These are phyloP conservation scores for Cuniculus paca DNA, from an alignment of 2,797 vertebrate species.

Conservation along the genomic window DNA sequence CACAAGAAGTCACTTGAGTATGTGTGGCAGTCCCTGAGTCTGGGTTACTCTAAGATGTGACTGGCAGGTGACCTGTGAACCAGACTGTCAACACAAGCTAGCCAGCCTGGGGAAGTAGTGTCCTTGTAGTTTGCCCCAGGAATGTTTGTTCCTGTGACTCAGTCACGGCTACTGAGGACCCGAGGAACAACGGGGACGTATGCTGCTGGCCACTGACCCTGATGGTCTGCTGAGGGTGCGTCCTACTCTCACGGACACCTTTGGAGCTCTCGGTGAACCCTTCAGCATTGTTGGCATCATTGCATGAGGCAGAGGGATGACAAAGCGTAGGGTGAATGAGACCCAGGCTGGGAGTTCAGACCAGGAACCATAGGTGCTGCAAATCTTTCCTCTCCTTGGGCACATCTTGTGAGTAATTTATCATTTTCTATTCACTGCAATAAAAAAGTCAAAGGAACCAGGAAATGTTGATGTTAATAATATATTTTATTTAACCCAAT, in stretches of 20 bases:
- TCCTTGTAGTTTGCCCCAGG: neutral
- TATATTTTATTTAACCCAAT: neutral
- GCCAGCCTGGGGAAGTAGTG: neutral
- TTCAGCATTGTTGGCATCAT: fast-evolving
- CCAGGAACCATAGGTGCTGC: fast-evolving
- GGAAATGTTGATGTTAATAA: neutral
- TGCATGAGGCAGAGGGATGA: fast-evolving
- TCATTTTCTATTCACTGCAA: neutral
- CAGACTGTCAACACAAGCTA: neutral
- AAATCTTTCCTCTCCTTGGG: neutral
- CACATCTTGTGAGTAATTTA: neutral
- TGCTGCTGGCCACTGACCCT: constrained; percentile 59
- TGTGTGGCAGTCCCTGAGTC: neutral
- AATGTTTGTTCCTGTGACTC: constrained; percentile 58
- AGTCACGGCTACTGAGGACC: neutral
- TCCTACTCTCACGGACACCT: neutral
- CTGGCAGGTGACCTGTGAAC: neutral
- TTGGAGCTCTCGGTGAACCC: neutral
- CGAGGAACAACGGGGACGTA: neutral
- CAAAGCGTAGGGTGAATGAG: fast-evolving
- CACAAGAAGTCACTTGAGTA: neutral
- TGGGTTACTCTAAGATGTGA: neutral
- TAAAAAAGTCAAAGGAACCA: neutral
- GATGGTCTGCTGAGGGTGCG: neutral
- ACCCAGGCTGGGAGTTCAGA: neutral